Conservation (phyloP, 2,888 invertebrate genomes). For the Carpatolechia fugitivella region DNA sequence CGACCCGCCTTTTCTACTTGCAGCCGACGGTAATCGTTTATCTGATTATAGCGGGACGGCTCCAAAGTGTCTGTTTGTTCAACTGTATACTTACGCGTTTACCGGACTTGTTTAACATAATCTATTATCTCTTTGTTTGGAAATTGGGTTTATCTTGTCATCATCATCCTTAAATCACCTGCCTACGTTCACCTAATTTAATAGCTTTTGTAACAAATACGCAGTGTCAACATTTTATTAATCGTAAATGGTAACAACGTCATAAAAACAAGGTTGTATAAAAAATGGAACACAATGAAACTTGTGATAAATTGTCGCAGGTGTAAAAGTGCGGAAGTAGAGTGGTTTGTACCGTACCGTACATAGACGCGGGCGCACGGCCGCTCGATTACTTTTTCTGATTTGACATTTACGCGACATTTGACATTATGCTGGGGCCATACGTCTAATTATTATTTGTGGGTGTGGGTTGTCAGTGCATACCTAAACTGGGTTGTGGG, state of each 20-base stretch:
- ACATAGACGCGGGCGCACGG: constrained; percentile 12
- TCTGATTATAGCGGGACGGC: constrained; percentile 31
- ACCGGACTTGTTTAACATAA: constrained; percentile 10
- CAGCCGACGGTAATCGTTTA: constrained; percentile 34
- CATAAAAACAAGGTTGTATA: constrained; percentile 2
- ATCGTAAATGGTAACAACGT: constrained; percentile 2
- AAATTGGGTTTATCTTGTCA: constrained; percentile 11
- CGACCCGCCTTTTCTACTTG: constrained; percentile 25
- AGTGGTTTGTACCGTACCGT: neutral
- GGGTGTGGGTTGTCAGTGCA: constrained; percentile 67
- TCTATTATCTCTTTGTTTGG: constrained; percentile 15
- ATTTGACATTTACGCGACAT: constrained; percentile 70
- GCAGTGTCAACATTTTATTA: neutral
- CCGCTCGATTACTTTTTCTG: constrained; percentile 53
- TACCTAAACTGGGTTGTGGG: constrained; percentile 49
- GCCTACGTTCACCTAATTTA: neutral
- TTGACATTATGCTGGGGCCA: constrained; percentile 67
- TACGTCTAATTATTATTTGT: constrained; percentile 69
- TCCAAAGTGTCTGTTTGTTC: constrained; percentile 29
- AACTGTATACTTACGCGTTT: constrained; percentile 14
- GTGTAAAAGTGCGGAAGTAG: constrained; percentile 33
- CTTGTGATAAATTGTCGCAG: constrained; percentile 8
- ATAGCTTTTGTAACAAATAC: constrained; percentile 1
- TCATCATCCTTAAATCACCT: neutral
- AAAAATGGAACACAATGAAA: neutral